phyloP scores from a whole-genome alignment of 2,113 vertebrate genomes.

The Dipodomys ordii region DNA sequence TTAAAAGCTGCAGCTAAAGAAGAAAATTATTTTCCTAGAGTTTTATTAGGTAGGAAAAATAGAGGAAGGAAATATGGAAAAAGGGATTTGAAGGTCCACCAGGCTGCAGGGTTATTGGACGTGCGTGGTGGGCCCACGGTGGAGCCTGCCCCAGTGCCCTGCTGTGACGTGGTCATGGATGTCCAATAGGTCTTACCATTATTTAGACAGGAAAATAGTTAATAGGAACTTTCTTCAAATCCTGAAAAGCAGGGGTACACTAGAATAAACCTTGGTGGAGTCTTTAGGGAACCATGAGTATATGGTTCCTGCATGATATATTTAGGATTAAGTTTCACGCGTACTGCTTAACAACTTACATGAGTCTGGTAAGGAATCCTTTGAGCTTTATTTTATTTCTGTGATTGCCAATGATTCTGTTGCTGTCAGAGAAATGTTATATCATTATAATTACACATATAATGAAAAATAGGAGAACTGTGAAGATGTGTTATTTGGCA shows the following conservation, averaged over 20 bases:
- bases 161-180: background rate
- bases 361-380: background rate
- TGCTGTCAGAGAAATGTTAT: background rate
- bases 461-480: background rate
- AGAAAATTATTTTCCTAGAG: background rate
- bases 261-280: background rate
- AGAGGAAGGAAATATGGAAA: background rate
- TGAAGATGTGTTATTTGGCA: background rate
- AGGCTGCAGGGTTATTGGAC: background rate
- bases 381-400: background rate
- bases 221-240: background rate
- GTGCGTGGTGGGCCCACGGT: background rate
- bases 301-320: background rate
- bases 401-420: background rate
- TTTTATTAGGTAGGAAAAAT: constrained; percentile 19
- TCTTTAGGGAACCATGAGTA: background rate
- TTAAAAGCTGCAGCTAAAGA: background rate
- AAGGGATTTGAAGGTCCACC: background rate
- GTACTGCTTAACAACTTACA: background rate
- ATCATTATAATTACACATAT: background rate
- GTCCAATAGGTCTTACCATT: background rate
- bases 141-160: background rate
- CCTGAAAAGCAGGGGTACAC: background rate
- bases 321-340: background rate
- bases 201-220: background rate